Evolutionary conservation across 2,888 invertebrate genomes (phyloP), one percentile per base, ranked within the genome.

Genomic region (Nomada lathburiana): DNA sequence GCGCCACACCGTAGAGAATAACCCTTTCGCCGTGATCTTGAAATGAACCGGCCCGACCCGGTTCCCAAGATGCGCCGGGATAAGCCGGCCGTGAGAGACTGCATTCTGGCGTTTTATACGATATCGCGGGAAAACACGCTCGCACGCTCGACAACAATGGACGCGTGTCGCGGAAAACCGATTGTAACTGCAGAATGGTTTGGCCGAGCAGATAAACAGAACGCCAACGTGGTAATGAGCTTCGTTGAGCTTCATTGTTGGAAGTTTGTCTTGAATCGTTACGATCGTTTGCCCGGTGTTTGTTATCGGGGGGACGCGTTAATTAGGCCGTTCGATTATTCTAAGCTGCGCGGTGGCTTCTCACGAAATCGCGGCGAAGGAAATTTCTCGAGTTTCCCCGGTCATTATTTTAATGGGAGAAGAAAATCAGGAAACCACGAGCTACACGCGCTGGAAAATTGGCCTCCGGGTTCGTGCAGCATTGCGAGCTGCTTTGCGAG

Each of bases 21-120:
- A 84, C 83, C 86, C 87, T 85, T 86, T 89, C 80, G 75, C 89
- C 91, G 65, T 91, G 91, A 91, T 91, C 91, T 91, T 91, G 91
- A 91, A 91, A 89, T 86, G 81, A 86, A 82, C 36, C 70, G 80
- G 57, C 70, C 70, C 88, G 89, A 83, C 91, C 90, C 78, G 87
- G 77, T 91, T 91, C 91, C 74, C 91, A 91, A 71, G 78, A 75
- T 73, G 57, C 52, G 23, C 7, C 47, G 52, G 71, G 68, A 82
- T 86, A 87, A 82, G 23, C 18, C n/a, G n/a, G 11, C 53, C 44
- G 47, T 74, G 86, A 64, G 85, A 89, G 88, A 84, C 57, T 74
- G 55, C 69, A 65, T 85, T 80, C 80, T 75, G 81, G 53, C 10
- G 82, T 84, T 76, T 86, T 76, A 44, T 73, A 57, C 67, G 76